Evolutionary conservation across 2,797 vertebrate species (phyloP).

Genomic region (Catostomus latipinnis): DNA sequence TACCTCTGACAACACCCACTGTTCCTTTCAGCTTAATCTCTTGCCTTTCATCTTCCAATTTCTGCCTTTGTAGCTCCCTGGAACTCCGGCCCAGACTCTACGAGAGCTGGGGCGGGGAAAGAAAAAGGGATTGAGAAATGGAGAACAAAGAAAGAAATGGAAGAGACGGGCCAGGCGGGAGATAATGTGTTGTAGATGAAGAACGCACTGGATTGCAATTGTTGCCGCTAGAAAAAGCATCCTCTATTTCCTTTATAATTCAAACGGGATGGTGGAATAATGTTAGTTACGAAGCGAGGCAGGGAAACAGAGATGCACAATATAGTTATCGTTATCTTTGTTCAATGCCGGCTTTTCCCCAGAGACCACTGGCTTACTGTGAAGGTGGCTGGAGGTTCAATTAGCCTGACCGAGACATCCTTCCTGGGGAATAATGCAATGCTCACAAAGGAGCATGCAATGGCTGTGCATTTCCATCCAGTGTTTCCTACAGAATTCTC

Average conservation of each 20-base stretch:
- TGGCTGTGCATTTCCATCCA: background rate
- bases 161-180: constrained; percentile 19
- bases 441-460: constrained; percentile 13
- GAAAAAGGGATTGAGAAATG: constrained; percentile 11
- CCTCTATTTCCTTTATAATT: constrained; percentile 49
- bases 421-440: constrained; percentile 43
- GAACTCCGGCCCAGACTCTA: constrained; percentile 50
- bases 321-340: constrained; percentile 27
- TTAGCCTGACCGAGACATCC: constrained; percentile 44
- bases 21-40: constrained; percentile 64
- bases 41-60: constrained; percentile 66
- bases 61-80: constrained; percentile 53
- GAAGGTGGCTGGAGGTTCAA: constrained; percentile 46
- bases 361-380: constrained; percentile 19
- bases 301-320: constrained; percentile 26
- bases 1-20: constrained; percentile 66
- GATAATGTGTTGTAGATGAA: constrained; percentile 16
- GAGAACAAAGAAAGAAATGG: constrained; percentile 34
- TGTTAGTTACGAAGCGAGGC: constrained; percentile 3
- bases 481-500: no score
- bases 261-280: constrained; percentile 44
- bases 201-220: constrained; percentile 46
- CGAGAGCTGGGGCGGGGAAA: constrained; percentile 12
- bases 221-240: constrained; percentile 16
- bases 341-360: constrained; percentile 44